Evolutionary conservation across 2,797 vertebrate genomes (phyloP).

Genomic region (Sparidentex hasta): DNA sequence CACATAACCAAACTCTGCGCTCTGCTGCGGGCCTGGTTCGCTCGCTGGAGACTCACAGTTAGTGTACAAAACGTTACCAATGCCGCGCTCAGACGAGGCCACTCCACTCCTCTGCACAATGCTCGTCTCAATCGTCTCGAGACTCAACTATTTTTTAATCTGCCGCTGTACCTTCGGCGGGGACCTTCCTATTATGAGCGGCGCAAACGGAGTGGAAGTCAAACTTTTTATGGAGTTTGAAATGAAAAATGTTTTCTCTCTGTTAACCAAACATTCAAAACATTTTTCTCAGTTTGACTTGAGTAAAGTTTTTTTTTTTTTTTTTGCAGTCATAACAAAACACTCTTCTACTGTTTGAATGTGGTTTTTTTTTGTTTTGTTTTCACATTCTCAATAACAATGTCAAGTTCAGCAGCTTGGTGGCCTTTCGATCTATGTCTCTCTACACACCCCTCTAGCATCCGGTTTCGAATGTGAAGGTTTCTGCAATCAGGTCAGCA

Average conservation of each 20-base stretch:
- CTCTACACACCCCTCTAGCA: no score
- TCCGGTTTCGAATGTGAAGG: no score
- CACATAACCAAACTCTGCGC: conserved; percentile 65
- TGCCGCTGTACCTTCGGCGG: neutral
- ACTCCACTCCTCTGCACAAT: neutral
- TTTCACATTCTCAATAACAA: no score
- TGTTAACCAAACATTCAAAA: neutral
- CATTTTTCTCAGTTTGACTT: neutral
- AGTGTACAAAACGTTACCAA: conserved; percentile 36
- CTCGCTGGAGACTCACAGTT: conserved; percentile 50
- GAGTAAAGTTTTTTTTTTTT: no score
- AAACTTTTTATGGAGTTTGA: neutral
- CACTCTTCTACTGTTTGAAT: no score
- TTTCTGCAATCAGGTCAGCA: no score
- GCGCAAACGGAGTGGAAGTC: neutral
- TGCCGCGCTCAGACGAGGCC: neutral
- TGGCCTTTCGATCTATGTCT: no score
- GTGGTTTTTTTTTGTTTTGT: no score
- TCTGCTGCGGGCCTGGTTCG: conserved; percentile 24
- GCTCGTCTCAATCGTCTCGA: conserved; percentile 32
- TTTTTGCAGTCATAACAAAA: neutral
- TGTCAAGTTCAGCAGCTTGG: no score
- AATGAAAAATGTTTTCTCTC: neutral
- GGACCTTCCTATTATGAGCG: neutral
- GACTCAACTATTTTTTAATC: conserved; percentile 26